Percentiles rank a stretch among this genome's conserved stretches.
These are phyloP conservation scores for Frankliniella fusca DNA, from an alignment of 2,888 invertebrate species.

Conservation along the genomic window DNA sequence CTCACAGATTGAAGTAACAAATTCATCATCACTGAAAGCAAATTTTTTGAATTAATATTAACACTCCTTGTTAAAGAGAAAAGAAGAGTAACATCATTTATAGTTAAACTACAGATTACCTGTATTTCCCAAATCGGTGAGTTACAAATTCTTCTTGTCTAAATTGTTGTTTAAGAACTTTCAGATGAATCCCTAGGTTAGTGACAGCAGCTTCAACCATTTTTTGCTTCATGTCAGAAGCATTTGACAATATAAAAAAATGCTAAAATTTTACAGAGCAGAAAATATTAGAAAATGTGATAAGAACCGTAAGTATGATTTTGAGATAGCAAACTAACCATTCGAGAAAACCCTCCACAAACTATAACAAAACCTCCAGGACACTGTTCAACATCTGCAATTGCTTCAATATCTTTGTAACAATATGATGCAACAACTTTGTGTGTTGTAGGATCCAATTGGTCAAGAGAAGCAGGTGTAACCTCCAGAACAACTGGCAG, in stretches of 20 bases:
- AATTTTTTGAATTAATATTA: not conserved
- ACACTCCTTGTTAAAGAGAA: not conserved
- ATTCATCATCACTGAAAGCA: conserved; percentile 79
- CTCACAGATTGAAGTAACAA: conserved; percentile 93
- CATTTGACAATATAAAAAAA: conserved; percentile 79
- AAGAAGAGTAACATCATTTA: not conserved
- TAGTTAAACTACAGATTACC: conserved; percentile 51
- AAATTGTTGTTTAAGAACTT: conserved; percentile 76
- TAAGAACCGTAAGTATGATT: not conserved
- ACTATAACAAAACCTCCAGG: conserved; percentile 91
- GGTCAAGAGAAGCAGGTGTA: conserved; percentile 87
- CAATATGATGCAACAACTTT: conserved; percentile 75
- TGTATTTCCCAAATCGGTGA: conserved; percentile 87
- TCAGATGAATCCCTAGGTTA: conserved; percentile 76
- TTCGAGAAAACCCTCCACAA: conserved; percentile 82
- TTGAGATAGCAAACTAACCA: conserved; percentile 51
- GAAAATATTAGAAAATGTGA: conserved; percentile 18
- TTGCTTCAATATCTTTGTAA: conserved; percentile 80
- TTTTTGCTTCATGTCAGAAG: conserved; percentile 81
- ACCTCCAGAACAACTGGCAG: conserved; percentile 86
- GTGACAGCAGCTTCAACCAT: conserved; percentile 76
- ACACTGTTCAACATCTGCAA: conserved; percentile 78
- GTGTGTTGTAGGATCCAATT: conserved; percentile 82
- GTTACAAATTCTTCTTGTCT: conserved; percentile 80
- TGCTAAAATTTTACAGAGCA: conserved; percentile 52